Percentiles rank a stretch among this genome's conserved stretches.
phyloP scores from a whole-genome alignment of 1,140 invertebrate genomes.

The Dendrolimus punctatus region DNA sequence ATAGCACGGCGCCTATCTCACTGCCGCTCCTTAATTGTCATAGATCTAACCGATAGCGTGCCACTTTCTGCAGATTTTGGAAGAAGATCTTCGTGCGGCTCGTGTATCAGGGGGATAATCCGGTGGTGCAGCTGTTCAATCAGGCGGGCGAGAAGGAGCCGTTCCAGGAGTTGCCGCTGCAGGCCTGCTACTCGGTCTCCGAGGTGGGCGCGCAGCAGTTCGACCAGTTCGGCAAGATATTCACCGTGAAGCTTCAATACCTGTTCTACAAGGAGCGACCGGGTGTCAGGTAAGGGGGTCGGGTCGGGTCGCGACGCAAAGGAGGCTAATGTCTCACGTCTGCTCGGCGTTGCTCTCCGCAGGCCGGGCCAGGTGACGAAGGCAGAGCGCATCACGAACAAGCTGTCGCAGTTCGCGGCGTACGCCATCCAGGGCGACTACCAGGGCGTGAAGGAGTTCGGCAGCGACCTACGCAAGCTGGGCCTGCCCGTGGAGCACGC shows the following conservation, averaged over 20 bases:
- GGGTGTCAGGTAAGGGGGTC: slow-evolving; percentile 79
- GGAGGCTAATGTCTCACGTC: neutral
- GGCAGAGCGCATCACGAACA: slow-evolving; percentile 91
- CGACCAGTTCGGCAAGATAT: slow-evolving; percentile 99
- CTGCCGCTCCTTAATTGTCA: too few relatives aligned
- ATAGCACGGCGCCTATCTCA: too few relatives aligned
- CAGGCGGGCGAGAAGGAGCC: slow-evolving; percentile 90
- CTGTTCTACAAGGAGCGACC: slow-evolving; percentile 99
- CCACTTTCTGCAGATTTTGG: slow-evolving; percentile 85
- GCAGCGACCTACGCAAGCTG: slow-evolving; percentile 92
- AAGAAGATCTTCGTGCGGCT: slow-evolving; percentile 95
- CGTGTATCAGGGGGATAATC: slow-evolving; percentile 84
- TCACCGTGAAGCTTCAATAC: slow-evolving; percentile 98
- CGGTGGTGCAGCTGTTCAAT: slow-evolving; percentile 90
- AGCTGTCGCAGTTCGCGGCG: slow-evolving; percentile 93
- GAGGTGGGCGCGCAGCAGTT: slow-evolving; percentile 96
- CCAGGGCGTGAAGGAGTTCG: slow-evolving; percentile 93
- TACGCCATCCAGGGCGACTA: slow-evolving; percentile 96
- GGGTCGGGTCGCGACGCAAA: too few relatives aligned
- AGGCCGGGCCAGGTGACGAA: slow-evolving; percentile 96
- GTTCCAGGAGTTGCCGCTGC: slow-evolving; percentile 93
- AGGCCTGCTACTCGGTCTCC: slow-evolving; percentile 94
- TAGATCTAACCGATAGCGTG: too few relatives aligned
- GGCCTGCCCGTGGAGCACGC: slow-evolving; percentile 98
- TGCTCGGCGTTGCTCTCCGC: neutral